Percentiles rank a stretch among this genome's conserved stretches.
Conservation (phyloP, 2,113 vertebrate species). For the Prietella phreatophila region DNA sequence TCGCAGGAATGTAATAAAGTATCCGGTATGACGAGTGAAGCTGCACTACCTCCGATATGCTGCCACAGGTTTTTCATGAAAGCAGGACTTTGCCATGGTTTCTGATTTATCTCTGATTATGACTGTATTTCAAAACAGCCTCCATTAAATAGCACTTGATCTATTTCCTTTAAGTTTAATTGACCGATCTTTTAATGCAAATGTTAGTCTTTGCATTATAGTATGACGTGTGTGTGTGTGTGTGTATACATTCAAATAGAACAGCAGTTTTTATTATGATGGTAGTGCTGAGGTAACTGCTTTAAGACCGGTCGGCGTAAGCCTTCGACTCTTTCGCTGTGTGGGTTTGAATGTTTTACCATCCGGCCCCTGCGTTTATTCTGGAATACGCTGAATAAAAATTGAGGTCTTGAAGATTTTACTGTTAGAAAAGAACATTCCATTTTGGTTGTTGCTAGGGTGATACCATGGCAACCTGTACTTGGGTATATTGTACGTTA, state of each 20-base stretch:
- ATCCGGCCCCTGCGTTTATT: background rate
- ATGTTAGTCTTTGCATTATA: background rate
- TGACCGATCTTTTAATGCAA: background rate
- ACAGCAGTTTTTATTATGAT: background rate
- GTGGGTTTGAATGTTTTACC: constrained; percentile 25
- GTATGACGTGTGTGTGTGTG: background rate
- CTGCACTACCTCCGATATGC: background rate
- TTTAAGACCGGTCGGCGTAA: background rate
- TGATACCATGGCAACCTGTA: background rate
- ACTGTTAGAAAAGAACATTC: constrained; percentile 22
- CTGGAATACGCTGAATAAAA: background rate
- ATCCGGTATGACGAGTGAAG: background rate
- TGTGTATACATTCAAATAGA: background rate
- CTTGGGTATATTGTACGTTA: background rate
- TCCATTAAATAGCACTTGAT: background rate
- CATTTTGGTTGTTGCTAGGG: background rate
- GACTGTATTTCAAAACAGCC: background rate
- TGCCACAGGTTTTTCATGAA: too few relatives aligned
- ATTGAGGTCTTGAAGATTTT: background rate
- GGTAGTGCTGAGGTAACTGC: background rate
- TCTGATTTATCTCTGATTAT: background rate
- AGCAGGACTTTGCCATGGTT: background rate
- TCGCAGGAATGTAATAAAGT: background rate
- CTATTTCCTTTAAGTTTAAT: background rate
- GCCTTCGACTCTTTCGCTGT: background rate